Evolutionary conservation across 2,888 invertebrate genomes (phyloP).

Genomic region (Tetragonula carbonaria): DNA sequence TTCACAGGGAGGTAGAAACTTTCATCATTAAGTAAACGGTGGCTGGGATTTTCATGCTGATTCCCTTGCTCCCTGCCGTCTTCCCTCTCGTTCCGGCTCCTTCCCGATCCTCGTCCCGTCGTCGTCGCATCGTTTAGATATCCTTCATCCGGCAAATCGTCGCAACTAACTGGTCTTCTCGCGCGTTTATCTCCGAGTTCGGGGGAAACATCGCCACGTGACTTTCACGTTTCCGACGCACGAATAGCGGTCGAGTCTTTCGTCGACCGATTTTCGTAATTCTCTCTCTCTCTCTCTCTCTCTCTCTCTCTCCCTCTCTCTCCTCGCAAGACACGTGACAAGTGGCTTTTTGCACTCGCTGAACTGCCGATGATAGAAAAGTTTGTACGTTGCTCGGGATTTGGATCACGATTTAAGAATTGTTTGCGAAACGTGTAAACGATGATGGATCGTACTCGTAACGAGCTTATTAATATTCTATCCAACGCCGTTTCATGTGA

Average conservation of each 20-base stretch:
- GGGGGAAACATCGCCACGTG: constrained; percentile 18
- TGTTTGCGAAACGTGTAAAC: no score
- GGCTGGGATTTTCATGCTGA: constrained; percentile 52
- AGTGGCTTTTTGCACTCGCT: no score
- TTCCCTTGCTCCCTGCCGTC: constrained; percentile 4
- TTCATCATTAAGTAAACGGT: constrained; percentile 67
- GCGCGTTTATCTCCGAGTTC: constrained; percentile 42
- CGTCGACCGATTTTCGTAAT: background rate
- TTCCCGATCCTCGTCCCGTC: background rate
- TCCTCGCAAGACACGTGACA: no score
- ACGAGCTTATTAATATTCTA: no score
- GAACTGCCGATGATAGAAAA: no score
- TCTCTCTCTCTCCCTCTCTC: no score
- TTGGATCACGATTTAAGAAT: no score
- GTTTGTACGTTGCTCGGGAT: no score
- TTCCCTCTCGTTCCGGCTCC: constrained; percentile 2
- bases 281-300: no score
- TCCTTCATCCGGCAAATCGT: constrained; percentile 41
- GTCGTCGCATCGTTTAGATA: constrained; percentile 31
- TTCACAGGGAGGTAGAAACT: constrained; percentile 49
- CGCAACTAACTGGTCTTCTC: constrained; percentile 38
- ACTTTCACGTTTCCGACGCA: background rate
- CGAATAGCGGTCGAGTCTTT: background rate
- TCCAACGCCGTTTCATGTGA: no score
- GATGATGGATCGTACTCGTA: no score